Base-by-base conservation (phyloP, 2,888 invertebrate genomes). In the Drosophila monieri region DNA sequence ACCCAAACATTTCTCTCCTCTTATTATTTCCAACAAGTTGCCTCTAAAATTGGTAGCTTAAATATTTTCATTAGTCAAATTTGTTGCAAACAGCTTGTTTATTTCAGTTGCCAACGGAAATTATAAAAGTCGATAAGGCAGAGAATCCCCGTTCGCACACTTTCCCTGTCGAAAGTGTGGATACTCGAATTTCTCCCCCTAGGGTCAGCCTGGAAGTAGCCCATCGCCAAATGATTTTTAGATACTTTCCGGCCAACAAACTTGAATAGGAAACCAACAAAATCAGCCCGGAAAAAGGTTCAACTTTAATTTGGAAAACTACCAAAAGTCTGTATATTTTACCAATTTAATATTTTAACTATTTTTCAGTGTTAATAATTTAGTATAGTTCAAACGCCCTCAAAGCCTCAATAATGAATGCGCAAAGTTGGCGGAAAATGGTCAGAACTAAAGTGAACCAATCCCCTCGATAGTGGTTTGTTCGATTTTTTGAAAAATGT, bases 341-440 rank as follows among this genome's bases (percentile, higher is more conserved):
- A 59, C 64, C 80, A 79, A 76, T 85, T 79, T 76, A 85, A 85
- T 83, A 83, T 81, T 79, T 70, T 48, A 48, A 51, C 62, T 53
- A 56, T 57, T 72, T 69, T 70, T 64, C 64, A 30, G 6, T 32
- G 64, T 53, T 64, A 81, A 83, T 81, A 83, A 83, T 81, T 81
- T 72, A 81, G 62, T 52, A 55, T 70, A 75, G 62, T 78, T 71
- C 75, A 57, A 67, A 64, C 59, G 74, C 56, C 85, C 51, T 61
- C 65, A 64, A 58, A 56, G 61, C 49, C 60, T 76, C 62, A 76
- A 86, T 84, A 76, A 84, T 80, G 80, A 46, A 64, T 64, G 64
- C 59, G 61, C 74, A 73, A 75, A 70, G 53, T 62, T 62, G 41
- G 53, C 44, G 49, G 53, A 14, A 70, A 55, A 61, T 48, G 54